Conservation (phyloP, 2,888 invertebrate genomes). For the Hoplodrina blanda region DNA sequence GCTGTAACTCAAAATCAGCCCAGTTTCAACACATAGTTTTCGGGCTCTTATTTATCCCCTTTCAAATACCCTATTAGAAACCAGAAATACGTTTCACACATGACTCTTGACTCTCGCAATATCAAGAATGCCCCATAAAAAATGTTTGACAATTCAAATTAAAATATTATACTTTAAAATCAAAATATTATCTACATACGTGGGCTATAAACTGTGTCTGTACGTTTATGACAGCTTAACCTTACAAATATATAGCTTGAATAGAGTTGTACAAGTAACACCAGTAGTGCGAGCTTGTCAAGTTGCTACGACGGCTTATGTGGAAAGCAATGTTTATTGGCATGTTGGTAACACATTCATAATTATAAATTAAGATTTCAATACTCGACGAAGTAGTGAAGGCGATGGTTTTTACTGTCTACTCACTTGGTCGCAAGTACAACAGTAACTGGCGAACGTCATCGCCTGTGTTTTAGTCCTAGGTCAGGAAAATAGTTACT, state of each 20-base stretch:
- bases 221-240: conserved; percentile 57
- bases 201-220: conserved; percentile 44
- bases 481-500: too few species aligned
- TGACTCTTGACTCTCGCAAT: neutral
- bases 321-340: conserved; percentile 38
- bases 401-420: neutral
- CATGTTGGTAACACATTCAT: conserved; percentile 22
- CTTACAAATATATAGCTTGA: conserved; percentile 10
- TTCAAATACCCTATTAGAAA: too few species aligned
- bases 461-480: too few species aligned
- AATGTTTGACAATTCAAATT: conserved; percentile 50
- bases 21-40: too few species aligned
- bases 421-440: too few species aligned
- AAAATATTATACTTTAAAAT: conserved; percentile 55
- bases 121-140: conserved; percentile 30
- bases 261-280: conserved; percentile 52
- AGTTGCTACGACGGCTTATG: conserved; percentile 24
- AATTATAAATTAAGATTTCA: conserved; percentile 15
- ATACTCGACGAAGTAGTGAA: neutral
- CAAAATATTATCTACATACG: conserved; percentile 39
- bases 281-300: conserved; percentile 41
- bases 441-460: too few species aligned
- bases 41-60: too few species aligned
- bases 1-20: too few species aligned
- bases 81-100: neutral